Base-by-base conservation (phyloP, 2,797 vertebrate genomes). In the Rhabdomys pumilio region DNA sequence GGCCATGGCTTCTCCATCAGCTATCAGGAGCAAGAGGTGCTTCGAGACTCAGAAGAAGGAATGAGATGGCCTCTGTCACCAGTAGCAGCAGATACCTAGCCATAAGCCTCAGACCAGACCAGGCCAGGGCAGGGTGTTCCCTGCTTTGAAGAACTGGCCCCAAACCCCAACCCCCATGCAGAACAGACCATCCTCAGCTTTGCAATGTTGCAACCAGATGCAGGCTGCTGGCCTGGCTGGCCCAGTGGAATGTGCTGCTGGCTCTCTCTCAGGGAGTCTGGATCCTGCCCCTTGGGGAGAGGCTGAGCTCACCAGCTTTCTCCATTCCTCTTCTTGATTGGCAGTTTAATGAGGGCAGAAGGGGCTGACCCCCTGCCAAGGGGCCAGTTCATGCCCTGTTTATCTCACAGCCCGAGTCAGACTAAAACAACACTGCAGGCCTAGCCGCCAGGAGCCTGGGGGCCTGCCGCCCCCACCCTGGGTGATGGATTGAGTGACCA, bases 311-410 rank as follows among this genome's bases (percentile, higher is more conserved):
- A 98, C 98, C 97, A 97, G 96, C 95, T 98, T 98, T 29, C 97
- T 97, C 98, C 99, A 99, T 99, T 99, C 99, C 98, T 99, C 99
- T 99, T 99, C 98, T 98, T 98, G 99, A 99, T 98, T 99, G 99
- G 99, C 99, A 99, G 99, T 99, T 99, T 99, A 99, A 99, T 99
- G 99, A 99, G 99, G 99, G 98, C 99, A 98, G 97, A 97, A 99
- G 99, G 98, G 99, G 98, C 99, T 98, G 98, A 98, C 98, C 99
- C 99, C 99, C 99, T 99, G 98, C 99, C 99, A 99, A 99, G 99
- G 99, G 99, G 99, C 99, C 98, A 98, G 99, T 98, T 98, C 99
- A 98, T 98, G 98, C 99, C 98, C 99, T 98, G 99, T 99, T 99
- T 99, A 99, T 99, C 99, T 99, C 99, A 97, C 98, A 98, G 98